phyloP scores from a whole-genome alignment of 37 sponge, comb jelly and placozoan genomes.

The Lycopodina hypogea region DNA sequence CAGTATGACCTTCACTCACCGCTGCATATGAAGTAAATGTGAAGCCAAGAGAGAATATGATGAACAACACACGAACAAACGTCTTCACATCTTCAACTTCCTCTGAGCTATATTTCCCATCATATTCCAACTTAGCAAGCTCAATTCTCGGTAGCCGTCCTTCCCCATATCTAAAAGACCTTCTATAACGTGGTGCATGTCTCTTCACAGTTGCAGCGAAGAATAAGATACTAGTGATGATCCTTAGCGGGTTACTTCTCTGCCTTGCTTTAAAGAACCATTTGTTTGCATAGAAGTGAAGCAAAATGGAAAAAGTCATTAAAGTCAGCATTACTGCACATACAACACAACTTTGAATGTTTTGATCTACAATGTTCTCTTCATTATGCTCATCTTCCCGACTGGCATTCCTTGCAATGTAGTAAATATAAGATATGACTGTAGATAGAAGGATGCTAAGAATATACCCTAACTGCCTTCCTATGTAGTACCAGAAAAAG shows the following conservation, averaged over 20 bases:
- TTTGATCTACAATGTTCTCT: background rate
- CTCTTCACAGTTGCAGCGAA: slow-evolving; percentile 35
- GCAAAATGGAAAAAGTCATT: slow-evolving; percentile 7
- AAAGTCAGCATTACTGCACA: background rate
- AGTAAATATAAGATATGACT: background rate
- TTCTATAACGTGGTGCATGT: slow-evolving; percentile 15
- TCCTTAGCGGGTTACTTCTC: slow-evolving; percentile 25
- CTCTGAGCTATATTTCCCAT: slow-evolving; percentile 42
- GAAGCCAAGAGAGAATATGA: slow-evolving; percentile 18
- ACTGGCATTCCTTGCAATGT: too few relatives aligned
- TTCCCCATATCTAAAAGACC: slow-evolving; percentile 48
- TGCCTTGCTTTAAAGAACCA: slow-evolving; percentile 23
- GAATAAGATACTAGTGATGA: slow-evolving; percentile 15
- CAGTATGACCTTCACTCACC: background rate
- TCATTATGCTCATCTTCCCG: background rate
- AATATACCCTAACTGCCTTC: background rate
- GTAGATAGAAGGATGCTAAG: background rate
- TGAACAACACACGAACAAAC: slow-evolving; percentile 25
- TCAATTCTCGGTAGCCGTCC: slow-evolving; percentile 34
- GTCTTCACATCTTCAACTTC: slow-evolving; percentile 60
- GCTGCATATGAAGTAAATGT: slow-evolving; percentile 18
- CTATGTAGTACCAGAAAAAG: slow-evolving; percentile 41
- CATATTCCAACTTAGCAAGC: slow-evolving; percentile 41
- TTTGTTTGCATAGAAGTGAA: background rate
- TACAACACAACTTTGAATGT: background rate